Conservation (phyloP, 2,797 vertebrate species). For the Takifugu rubripes region DNA sequence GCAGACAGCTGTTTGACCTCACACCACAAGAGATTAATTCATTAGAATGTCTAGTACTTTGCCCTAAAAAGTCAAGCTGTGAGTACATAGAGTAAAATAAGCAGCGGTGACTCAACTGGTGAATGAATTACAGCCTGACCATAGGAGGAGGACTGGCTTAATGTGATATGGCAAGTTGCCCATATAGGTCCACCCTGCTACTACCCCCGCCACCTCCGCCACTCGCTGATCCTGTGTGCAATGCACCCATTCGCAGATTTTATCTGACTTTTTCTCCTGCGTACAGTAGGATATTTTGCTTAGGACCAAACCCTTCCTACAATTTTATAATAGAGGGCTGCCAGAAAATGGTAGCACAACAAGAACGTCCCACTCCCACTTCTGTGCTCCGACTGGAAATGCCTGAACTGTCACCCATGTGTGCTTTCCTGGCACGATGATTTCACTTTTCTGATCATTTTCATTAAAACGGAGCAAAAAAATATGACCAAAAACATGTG, state of each 20-base stretch:
- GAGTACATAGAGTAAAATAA: background rate
- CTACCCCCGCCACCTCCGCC: constrained; percentile 30
- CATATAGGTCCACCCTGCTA: constrained; percentile 32
- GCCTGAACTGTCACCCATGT: constrained; percentile 17
- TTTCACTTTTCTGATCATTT: background rate
- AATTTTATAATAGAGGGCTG: constrained; percentile 80
- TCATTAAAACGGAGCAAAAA: background rate
- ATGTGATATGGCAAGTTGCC: constrained; percentile 49
- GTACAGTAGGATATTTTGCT: constrained; percentile 79
- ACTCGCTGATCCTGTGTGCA: constrained; percentile 55
- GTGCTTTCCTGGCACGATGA: background rate
- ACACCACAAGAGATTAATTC: constrained; percentile 38
- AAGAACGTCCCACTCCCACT: constrained; percentile 49
- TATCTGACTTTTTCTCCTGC: constrained; percentile 79
- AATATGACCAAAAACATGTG: background rate
- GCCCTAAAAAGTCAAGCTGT: constrained; percentile 13
- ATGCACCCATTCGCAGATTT: constrained; percentile 69
- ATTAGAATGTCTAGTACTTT: constrained; percentile 20
- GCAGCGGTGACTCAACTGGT: too few species aligned
- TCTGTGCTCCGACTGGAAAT: constrained; percentile 56
- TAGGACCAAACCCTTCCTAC: constrained; percentile 92
- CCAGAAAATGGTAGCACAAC: constrained; percentile 47
- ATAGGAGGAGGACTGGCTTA: constrained; percentile 32
- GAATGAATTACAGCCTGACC: constrained; percentile 9
- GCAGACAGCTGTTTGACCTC: constrained; percentile 34